phyloP scores from a whole-genome alignment of 2,797 vertebrate species.

The Alauda arvensis region DNA sequence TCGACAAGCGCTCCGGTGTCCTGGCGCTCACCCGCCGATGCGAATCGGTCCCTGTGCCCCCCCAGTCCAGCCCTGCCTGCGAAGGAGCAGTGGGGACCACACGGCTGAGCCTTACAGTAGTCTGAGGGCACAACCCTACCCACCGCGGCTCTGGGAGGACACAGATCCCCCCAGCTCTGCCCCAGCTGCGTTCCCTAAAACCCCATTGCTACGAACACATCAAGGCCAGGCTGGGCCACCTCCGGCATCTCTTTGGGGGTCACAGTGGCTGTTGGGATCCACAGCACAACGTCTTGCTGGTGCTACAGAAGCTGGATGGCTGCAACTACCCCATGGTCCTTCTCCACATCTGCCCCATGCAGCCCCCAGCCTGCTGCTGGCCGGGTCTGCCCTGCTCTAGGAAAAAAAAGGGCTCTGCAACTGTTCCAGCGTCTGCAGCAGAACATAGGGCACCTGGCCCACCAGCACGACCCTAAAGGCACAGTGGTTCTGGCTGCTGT shows the following conservation, averaged over 20 bases:
- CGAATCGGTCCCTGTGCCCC: too few relatives aligned
- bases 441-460: not conserved
- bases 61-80: fast-evolving
- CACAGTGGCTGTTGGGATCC: not conserved
- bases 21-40: not conserved
- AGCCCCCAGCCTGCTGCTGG: not conserved
- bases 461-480: not conserved
- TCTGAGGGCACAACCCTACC: not conserved
- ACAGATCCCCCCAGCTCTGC: too few relatives aligned
- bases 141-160: not conserved
- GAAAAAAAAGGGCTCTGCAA: not conserved
- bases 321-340: fast-evolving
- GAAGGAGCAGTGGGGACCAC: fast-evolving
- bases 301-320: not conserved
- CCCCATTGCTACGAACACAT: fast-evolving
- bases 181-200: not conserved
- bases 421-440: not conserved
- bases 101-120: not conserved
- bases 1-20: fast-evolving
- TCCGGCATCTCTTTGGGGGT: not conserved
- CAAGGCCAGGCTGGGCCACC: too few relatives aligned
- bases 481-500: not conserved
- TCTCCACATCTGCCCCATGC: fast-evolving
- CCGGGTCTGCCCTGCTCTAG: fast-evolving
- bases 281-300: fast-evolving